These are phyloP conservation scores for Vanessa atalanta DNA, from an alignment of 1,140 invertebrate species.

Conservation along the genomic window DNA sequence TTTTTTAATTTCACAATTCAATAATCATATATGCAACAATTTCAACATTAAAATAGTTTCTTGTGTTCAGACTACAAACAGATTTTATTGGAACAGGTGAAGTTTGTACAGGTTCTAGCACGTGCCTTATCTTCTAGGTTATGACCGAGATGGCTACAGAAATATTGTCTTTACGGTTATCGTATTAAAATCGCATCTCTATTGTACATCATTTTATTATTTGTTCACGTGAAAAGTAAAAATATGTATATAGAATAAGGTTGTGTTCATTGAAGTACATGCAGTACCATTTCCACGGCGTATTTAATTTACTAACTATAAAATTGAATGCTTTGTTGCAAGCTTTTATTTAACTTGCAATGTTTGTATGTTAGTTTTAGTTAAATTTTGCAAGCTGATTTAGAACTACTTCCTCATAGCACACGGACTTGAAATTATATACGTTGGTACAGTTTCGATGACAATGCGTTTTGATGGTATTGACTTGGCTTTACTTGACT, in stretches of 20 bases:
- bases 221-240: slow-evolving; percentile 10
- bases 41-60: neutral
- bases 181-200: neutral
- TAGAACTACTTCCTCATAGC: too few relatives aligned
- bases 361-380: too few relatives aligned
- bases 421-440: too few relatives aligned
- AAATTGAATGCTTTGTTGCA: too few relatives aligned
- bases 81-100: slow-evolving; percentile 30
- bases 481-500: too few relatives aligned
- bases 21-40: too few relatives aligned
- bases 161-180: neutral
- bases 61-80: neutral
- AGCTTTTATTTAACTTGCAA: too few relatives aligned
- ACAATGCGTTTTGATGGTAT: too few relatives aligned
- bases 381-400: too few relatives aligned
- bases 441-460: too few relatives aligned
- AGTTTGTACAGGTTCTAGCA: slow-evolving; percentile 18
- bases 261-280: slow-evolving; percentile 3
- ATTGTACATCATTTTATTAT: slow-evolving; percentile 1
- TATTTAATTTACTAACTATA: neutral
- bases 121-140: slow-evolving; percentile 30
- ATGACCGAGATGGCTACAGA: neutral
- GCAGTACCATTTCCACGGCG: neutral
- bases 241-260: slow-evolving; percentile 7
- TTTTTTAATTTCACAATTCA: slow-evolving; percentile 3